Evolutionary conservation across 2,888 invertebrate species (phyloP).

Genomic region (Oligia fasciuncula): DNA sequence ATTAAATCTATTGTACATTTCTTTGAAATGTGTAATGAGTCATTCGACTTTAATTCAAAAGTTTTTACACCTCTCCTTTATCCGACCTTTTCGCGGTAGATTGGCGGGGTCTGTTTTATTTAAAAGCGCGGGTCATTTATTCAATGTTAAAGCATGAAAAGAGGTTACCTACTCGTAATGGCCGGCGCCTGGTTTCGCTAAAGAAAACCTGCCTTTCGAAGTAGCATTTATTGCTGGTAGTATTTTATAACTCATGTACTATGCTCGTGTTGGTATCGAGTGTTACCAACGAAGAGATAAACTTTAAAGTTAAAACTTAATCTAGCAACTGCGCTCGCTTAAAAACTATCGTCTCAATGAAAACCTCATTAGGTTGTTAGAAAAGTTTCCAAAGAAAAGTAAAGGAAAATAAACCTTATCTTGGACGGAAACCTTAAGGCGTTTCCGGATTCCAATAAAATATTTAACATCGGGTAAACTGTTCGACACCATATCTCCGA

Average conservation of each 20-base stretch:
- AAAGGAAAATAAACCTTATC: constrained; percentile 49
- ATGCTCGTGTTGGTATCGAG: not conserved
- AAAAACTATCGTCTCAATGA: constrained; percentile 40
- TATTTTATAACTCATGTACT: constrained; percentile 5
- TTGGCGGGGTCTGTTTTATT: constrained; percentile 57
- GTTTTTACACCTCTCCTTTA: constrained; percentile 52
- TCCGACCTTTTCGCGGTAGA: constrained; percentile 47
- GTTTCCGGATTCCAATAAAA: constrained; percentile 52
- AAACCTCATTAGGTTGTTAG: constrained; percentile 46
- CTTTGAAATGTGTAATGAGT: constrained; percentile 48
- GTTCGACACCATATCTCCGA: constrained; percentile 53
- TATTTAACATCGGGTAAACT: constrained; percentile 52
- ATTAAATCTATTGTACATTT: constrained; percentile 31
- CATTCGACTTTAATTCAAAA: constrained; percentile 56
- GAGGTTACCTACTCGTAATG: constrained; percentile 41
- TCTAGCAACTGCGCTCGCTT: constrained; percentile 9
- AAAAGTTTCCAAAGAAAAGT: constrained; percentile 35
- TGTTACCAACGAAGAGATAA: not conserved
- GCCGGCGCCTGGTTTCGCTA: constrained; percentile 33
- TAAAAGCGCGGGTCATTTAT: constrained; percentile 52
- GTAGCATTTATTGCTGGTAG: constrained; percentile 19
- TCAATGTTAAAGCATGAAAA: constrained; percentile 41
- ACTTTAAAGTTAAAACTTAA: constrained; percentile 25
- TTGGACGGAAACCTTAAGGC: constrained; percentile 38
- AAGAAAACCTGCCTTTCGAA: constrained; percentile 28